These are phyloP conservation scores for Radopholus similis DNA, from an alignment of 1,140 invertebrate genomes.

Conservation along the genomic window DNA sequence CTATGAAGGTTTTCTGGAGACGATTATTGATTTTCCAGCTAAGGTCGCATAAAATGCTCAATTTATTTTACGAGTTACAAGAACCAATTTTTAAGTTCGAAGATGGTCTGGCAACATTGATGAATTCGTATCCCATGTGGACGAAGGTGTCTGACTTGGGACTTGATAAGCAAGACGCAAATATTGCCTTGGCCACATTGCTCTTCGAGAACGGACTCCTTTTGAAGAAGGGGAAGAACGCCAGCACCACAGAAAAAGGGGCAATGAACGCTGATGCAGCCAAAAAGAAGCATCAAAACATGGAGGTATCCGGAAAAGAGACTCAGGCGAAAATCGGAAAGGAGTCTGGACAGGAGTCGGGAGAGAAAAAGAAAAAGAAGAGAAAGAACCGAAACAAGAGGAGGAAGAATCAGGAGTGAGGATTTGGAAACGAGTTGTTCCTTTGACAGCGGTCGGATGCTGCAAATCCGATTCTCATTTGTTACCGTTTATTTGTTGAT, in stretches of 20 bases:
- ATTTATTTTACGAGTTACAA: too few species aligned
- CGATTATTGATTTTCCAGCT: constrained; percentile 33
- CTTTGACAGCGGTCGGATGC: too few species aligned
- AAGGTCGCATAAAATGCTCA: constrained; percentile 18
- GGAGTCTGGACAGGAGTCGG: not conserved
- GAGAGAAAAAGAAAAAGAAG: not conserved
- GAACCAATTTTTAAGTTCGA: constrained; percentile 34
- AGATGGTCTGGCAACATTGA: constrained; percentile 13
- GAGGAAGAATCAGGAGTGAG: not conserved
- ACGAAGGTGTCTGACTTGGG: constrained; percentile 15
- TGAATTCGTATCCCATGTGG: constrained; percentile 26
- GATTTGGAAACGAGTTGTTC: not conserved
- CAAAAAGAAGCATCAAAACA: not conserved
- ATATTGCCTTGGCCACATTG: constrained; percentile 25
- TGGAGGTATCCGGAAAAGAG: too few species aligned
- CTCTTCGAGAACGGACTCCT: constrained; percentile 28
- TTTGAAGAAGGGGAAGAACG: constrained; percentile 1
- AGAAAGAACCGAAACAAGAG: not conserved
- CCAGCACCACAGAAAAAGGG: constrained; percentile 5
- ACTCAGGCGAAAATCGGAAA: not conserved
- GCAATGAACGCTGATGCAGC: not conserved
- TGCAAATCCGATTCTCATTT: too few species aligned
- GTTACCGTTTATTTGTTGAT: too few species aligned
- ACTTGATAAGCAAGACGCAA: not conserved
- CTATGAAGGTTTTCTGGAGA: constrained; percentile 23